These are phyloP conservation scores for Bimastos eiseni DNA, from an alignment of 2,888 invertebrate genomes.

Conservation along the genomic window DNA sequence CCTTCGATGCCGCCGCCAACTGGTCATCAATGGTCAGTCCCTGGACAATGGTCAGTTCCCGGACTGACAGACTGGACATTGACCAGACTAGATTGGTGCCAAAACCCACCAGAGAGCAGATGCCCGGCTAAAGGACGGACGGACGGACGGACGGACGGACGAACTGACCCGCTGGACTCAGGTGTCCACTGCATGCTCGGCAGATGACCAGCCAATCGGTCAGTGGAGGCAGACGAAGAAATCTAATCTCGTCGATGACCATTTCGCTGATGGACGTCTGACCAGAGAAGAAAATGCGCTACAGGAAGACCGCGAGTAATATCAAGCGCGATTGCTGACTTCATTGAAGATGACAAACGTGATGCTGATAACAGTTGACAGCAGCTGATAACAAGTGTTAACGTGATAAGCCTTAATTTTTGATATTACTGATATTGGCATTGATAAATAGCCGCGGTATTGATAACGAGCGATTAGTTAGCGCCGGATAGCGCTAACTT, in stretches of 20 bases:
- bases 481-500: too few relatives aligned
- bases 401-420: too few relatives aligned
- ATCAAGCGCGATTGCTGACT: background rate
- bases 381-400: background rate
- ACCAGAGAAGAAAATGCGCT: background rate
- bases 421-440: too few relatives aligned
- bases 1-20: background rate
- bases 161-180: background rate
- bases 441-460: too few relatives aligned
- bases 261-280: background rate
- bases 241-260: background rate
- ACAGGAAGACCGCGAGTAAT: background rate
- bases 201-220: background rate
- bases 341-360: background rate
- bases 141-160: background rate
- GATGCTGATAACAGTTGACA: background rate
- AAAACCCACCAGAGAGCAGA: background rate
- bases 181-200: background rate
- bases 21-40: background rate
- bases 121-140: background rate
- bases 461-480: too few relatives aligned
- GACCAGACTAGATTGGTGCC: background rate
- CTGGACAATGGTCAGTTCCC: background rate
- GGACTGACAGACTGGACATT: background rate
- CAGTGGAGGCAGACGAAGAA: background rate